Evolutionary conservation across 2,888 invertebrate genomes (phyloP), one percentile per base, ranked within the genome.

Genomic region (Calliscelio sp.): DNA sequence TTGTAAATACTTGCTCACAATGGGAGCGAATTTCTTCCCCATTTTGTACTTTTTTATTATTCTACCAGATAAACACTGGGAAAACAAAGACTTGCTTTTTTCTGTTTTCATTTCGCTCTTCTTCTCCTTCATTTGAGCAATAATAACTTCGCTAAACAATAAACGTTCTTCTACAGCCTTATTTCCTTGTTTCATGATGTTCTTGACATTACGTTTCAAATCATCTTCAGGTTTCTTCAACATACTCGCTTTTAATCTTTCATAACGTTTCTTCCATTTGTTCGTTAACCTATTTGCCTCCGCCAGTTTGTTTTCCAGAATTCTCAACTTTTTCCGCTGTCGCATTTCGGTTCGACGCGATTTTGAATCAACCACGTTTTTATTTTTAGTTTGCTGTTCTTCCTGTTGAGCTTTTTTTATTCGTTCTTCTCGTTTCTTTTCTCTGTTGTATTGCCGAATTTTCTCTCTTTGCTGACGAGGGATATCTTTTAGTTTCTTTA

Each of bases 21-120:
- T 51, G 8, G 10, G 7, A 32, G 49, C 25, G 22, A 51, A 20
- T 49, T 35, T 11, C 38, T 65, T 80, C 22, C 51, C 63, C 1
- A 38, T 4, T 44, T 71, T 74, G 55, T 70, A 84, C 16, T 84
- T 84, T 55, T 80, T 77, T 5, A 77, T 16, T 14, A 77, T 5
- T 71, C 57, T 55, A 16, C 77, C 80, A 20, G 73, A 53, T 7
- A 84, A 16, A 18, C 66, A 73, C 35, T 84, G 74, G 18, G 38
- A 10, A 49, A 80, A 70, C 51, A 68, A 14, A 0, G 84, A 71
- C 75, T 53, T 74, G 22, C 75, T 77, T 57, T 74, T 84, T 59
- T 81, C 80, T 25, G 44, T 18, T 28, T 71, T 66, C 61, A 66
- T 35, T 20, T 25, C 18, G 20, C 7, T 55, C 16, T 68, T 75